phyloP scores from a whole-genome alignment of 2,888 invertebrate genomes.

The Arrhopalites spinosus region DNA sequence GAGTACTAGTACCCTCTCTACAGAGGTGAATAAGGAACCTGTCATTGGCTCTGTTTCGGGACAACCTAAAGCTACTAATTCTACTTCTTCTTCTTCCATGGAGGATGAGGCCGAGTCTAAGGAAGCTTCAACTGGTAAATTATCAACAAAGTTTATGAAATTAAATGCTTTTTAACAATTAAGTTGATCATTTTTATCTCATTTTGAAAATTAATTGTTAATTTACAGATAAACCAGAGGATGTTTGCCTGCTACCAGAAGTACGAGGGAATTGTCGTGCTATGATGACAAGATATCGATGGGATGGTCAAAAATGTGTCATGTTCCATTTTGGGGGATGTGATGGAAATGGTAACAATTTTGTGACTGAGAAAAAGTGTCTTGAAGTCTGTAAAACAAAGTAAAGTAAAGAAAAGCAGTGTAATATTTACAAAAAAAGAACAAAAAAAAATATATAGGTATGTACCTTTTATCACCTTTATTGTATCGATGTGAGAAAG shows the following conservation, averaged over 20 bases:
- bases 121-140: conserved; percentile 29
- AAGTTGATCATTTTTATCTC: not conserved
- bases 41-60: conserved; percentile 44
- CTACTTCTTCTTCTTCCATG: conserved; percentile 8
- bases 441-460: too few relatives aligned
- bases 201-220: not conserved
- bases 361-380: conserved; percentile 62
- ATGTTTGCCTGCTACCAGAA: conserved; percentile 49
- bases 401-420: conserved; percentile 3
- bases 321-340: conserved; percentile 67
- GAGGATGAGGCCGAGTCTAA: conserved; percentile 29
- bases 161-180: not conserved
- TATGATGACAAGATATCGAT: conserved; percentile 60
- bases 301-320: conserved; percentile 62
- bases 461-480: too few relatives aligned
- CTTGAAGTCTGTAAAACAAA: conserved; percentile 62
- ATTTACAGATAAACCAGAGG: conserved; percentile 49
- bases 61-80: not conserved
- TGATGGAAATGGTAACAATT: conserved; percentile 66
- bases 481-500: too few relatives aligned
- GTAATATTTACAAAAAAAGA: too few relatives aligned
- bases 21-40: conserved; percentile 10
- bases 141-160: not conserved
- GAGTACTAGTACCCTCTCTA: not conserved
- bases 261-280: conserved; percentile 55